Base-by-base conservation (phyloP, 2,113 vertebrate species). In the Brachypteracias leptosomus region DNA sequence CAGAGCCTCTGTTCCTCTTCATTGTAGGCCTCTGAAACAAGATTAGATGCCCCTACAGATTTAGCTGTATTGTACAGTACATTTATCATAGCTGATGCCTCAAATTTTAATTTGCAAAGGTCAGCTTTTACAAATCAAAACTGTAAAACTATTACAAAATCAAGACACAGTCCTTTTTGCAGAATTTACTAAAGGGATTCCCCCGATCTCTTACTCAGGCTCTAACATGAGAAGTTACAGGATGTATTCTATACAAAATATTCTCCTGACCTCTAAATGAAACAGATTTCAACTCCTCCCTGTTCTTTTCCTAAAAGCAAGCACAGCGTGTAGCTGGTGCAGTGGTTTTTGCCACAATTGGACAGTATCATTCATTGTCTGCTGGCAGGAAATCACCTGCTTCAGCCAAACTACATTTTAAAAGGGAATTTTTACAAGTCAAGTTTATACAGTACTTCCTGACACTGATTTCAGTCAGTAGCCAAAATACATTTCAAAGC, bases 381-480 rank as follows among this genome's bases (percentile, higher is more conserved):
- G 29, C 63, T 61, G 51, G 42, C n/a, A 38, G 61, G 40, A 83
- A 79, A 55, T 40, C 17, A 47, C 40, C 19, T 51, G 40, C 44
- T 65, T 61, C n/a, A 26, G 40, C 54, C 47, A 47, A 61, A 73
- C 25, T 22, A 24, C 10, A 18, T 3, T 52, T 59, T 46, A 19
- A 16, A 77, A 46, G 29, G 33, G 13, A 31, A 38, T 31, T 76
- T 52, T 46, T 55, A n/a, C 17, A 55, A 55, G 71, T 24, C 9
- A 54, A 31, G 46, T 46, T 76, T 76, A 29, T 42, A 4, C 14
- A 26, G n/a, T 33, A 31, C 18, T 62, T 74, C 22, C 9, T 17
- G 26, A 16, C 26, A 22, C 16, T 3, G 0, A 0, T 49, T 62
- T 75, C 28, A 13, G 67, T 88, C 15, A 9, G 17, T 44, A 13